These are phyloP conservation scores for Cranoglanis bouderius DNA, from an alignment of 2,113 vertebrate genomes.

Conservation along the genomic window DNA sequence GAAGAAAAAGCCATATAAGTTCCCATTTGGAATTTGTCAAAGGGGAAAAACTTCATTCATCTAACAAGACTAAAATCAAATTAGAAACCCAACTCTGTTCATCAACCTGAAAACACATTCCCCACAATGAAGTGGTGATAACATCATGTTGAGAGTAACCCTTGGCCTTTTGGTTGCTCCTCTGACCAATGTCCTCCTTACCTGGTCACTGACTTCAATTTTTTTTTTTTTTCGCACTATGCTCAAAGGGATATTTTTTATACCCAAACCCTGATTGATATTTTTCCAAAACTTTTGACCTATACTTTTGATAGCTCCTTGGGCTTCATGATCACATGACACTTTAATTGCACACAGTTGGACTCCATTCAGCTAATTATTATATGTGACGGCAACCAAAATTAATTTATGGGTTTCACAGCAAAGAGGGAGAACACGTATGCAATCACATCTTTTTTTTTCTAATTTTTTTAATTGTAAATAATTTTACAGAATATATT, in stretches of 20 bases:
- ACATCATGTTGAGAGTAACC: not conserved
- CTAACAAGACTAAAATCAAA: not conserved
- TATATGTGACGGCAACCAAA: not conserved
- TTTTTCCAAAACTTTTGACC: not conserved
- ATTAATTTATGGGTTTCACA: not conserved
- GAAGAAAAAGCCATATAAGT: not conserved
- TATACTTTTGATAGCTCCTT: not conserved
- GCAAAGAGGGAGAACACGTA: not conserved
- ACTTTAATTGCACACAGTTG: not conserved
- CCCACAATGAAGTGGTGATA: not conserved
- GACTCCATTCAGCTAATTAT: not conserved
- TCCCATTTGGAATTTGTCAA: not conserved
- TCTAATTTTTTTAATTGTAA: not conserved
- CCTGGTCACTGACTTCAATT: not conserved
- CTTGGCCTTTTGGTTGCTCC: not conserved
- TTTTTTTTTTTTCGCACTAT: not conserved
- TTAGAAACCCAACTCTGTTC: not conserved
- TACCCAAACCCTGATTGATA: not conserved
- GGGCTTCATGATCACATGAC: not conserved
- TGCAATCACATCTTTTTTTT: not conserved
- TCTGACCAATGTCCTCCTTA: not conserved
- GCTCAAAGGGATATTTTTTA: not conserved
- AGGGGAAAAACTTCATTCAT: not conserved
- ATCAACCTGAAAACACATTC: not conserved
- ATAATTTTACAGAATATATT: not conserved